phyloP scores from a whole-genome alignment of 2,888 invertebrate genomes.

The Nephrocerus scutellatus region DNA sequence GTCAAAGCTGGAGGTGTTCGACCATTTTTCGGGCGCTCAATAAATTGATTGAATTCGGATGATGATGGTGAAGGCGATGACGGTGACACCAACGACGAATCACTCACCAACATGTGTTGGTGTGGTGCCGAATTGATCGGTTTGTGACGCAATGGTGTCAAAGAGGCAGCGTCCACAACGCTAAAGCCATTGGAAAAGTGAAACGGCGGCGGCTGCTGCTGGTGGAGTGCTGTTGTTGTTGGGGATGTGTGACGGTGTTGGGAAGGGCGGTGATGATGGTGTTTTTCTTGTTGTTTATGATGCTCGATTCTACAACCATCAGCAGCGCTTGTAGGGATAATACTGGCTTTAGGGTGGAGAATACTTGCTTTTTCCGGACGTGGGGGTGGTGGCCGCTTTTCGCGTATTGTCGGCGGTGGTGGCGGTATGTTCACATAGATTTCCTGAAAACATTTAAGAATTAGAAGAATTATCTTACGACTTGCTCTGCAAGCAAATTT shows the following conservation, averaged over 20 bases:
- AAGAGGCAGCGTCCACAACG: constrained; percentile 29
- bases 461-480: neutral
- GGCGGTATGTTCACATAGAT: constrained; percentile 43
- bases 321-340: too few relatives aligned
- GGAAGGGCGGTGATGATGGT: constrained; percentile 13
- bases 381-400: constrained; percentile 34
- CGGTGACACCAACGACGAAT: constrained; percentile 22
- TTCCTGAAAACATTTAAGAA: constrained; percentile 26
- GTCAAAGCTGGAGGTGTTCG: constrained; percentile 12
- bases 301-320: too few relatives aligned
- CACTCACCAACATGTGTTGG: constrained; percentile 37
- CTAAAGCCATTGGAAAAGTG: constrained; percentile 35
- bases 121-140: constrained; percentile 16
- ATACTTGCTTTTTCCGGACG: constrained; percentile 41
- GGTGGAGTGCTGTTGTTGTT: neutral
- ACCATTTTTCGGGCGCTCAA: constrained; percentile 13
- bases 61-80: constrained; percentile 14
- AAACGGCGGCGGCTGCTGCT: constrained; percentile 17
- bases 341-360: too few relatives aligned
- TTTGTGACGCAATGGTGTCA: constrained; percentile 5
- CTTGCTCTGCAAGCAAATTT: constrained; percentile 3
- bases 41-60: constrained; percentile 15
- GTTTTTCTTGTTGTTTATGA: constrained; percentile 22
- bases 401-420: constrained; percentile 33
- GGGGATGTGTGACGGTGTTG: constrained; percentile 20